phyloP scores from a whole-genome alignment of 2,113 vertebrate genomes.

The Dicerorhinus sumatrensis region DNA sequence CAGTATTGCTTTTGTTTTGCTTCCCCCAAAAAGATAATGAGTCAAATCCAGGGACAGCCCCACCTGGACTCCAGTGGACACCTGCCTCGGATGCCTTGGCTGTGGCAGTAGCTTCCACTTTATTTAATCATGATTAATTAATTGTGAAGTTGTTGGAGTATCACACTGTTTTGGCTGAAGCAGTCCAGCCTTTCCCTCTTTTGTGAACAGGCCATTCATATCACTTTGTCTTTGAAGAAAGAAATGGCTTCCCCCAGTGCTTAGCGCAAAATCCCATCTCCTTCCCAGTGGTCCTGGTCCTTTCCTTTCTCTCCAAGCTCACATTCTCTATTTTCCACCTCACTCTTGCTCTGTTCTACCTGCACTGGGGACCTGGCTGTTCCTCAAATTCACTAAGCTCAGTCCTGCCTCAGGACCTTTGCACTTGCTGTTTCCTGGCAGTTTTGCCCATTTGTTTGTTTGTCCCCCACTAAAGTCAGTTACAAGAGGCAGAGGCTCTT shows the following conservation, averaged over 20 bases:
- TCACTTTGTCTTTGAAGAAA: neutral
- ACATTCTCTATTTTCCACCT: neutral
- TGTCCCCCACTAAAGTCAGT: neutral
- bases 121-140: neutral
- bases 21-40: neutral
- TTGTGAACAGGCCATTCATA: rapidly evolving
- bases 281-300: neutral
- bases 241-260: neutral
- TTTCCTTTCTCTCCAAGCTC: neutral
- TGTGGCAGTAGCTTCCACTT: rapidly evolving
- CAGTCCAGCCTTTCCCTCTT: neutral
- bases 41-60: neutral
- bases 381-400: neutral
- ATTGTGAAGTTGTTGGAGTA: neutral
- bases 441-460: neutral
- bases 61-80: neutral
- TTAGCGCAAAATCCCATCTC: neutral
- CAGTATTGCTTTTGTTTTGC: neutral
- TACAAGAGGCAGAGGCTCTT: neutral
- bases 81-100: neutral
- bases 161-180: neutral
- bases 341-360: neutral
- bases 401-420: neutral
- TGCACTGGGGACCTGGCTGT: neutral
- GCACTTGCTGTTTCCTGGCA: neutral